These are phyloP conservation scores for Conger conger DNA, from an alignment of 2,113 vertebrate species.

Conservation along the genomic window DNA sequence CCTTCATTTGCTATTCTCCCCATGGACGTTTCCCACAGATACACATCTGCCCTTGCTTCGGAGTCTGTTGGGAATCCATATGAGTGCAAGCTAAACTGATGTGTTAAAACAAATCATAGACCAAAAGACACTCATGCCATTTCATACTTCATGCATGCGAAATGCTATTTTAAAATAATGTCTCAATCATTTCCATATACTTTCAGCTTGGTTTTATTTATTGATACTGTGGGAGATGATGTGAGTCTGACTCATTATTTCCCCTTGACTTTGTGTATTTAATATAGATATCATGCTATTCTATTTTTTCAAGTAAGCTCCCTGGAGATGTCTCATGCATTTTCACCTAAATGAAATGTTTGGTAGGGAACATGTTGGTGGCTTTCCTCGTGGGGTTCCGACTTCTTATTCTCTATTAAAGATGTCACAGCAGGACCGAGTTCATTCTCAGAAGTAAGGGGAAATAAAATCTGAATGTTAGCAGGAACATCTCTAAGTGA, in stretches of 20 bases:
- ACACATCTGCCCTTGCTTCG: background rate
- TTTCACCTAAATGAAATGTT: background rate
- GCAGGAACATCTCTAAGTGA: background rate
- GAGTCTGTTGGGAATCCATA: background rate
- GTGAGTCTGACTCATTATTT: background rate
- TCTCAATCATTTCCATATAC: background rate
- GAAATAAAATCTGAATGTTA: background rate
- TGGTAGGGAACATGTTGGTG: background rate
- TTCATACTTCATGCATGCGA: background rate
- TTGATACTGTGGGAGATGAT: background rate
- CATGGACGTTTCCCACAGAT: background rate
- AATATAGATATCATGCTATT: background rate
- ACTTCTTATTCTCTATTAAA: background rate
- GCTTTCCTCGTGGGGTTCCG: background rate
- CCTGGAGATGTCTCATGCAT: background rate
- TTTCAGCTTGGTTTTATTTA: background rate
- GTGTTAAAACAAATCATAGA: background rate
- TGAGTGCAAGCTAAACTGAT: background rate
- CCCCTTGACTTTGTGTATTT: background rate
- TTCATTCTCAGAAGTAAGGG: background rate
- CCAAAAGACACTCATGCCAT: background rate
- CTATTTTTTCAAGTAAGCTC: background rate
- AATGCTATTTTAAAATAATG: background rate
- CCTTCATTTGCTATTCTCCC: background rate
- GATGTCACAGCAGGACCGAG: constrained; percentile 4